Evolutionary conservation across 2,797 vertebrate species (phyloP).

Genomic region (Myotis vivesi): DNA sequence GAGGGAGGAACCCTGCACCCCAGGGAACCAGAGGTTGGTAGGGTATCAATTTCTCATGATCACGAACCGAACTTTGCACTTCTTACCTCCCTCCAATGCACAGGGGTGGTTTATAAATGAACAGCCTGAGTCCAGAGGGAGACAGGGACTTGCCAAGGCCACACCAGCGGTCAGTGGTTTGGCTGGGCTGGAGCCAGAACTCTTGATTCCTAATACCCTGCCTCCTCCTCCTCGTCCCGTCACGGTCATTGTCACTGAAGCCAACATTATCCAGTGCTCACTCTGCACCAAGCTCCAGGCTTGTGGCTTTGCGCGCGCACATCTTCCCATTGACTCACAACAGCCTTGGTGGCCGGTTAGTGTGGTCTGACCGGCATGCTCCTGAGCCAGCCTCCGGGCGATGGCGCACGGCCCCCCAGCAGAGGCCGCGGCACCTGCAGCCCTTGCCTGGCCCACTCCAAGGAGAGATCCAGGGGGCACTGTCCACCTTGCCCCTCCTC

Average conservation of each 20-base stretch:
- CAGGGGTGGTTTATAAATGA: neutral
- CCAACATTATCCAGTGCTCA: neutral
- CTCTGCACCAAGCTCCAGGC: rapidly evolving
- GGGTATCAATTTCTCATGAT: neutral
- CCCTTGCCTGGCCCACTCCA: neutral
- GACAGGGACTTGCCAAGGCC: neutral
- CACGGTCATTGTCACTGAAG: rapidly evolving
- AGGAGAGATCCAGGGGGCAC: neutral
- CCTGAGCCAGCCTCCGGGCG: neutral
- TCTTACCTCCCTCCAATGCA: neutral
- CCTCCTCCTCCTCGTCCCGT: neutral
- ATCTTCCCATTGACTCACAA: neutral
- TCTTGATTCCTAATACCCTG: neutral
- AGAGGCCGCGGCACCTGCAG: rapidly evolving
- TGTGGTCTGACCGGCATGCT: rapidly evolving
- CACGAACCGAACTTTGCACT: rapidly evolving
- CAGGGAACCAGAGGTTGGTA: neutral
- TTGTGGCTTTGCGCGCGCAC: rapidly evolving
- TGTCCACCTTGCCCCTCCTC: rapidly evolving
- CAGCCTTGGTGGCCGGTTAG: neutral
- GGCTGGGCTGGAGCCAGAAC: neutral
- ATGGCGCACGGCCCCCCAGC: neutral
- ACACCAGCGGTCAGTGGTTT: neutral
- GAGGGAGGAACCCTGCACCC: no score
- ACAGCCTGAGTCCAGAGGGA: neutral